phyloP scores from a whole-genome alignment of 2,888 invertebrate species.

The Imbricaverruca yamaguchii region DNA sequence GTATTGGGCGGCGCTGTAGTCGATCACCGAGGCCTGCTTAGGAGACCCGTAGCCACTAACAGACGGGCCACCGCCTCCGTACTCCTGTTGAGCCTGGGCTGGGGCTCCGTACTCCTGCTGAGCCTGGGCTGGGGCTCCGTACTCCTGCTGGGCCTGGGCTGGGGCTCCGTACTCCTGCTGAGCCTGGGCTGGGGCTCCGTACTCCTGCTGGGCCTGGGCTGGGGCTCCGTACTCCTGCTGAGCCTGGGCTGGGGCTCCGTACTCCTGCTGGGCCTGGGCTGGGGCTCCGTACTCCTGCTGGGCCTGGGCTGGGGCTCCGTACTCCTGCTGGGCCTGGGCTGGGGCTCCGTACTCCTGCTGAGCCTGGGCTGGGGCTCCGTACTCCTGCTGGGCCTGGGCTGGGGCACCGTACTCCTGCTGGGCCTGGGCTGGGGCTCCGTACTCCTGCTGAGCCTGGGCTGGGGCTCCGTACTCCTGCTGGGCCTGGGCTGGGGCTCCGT shows the following conservation, averaged over 20 bases:
- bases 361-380: not conserved
- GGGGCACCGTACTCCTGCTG: not conserved
- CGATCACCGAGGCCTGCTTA: constrained; percentile 11
- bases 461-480: constrained; percentile 7
- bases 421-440: not conserved
- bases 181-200: not conserved
- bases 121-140: not conserved
- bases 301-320: not conserved
- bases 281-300: not conserved
- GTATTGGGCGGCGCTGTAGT: constrained; percentile 3
- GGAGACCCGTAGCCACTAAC: not conserved
- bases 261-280: not conserved
- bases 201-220: not conserved
- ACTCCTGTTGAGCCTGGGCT: not conserved
- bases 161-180: constrained; percentile 3
- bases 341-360: not conserved
- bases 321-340: not conserved
- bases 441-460: not conserved
- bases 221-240: constrained; percentile 2
- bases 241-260: not conserved
- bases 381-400: not conserved
- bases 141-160: not conserved
- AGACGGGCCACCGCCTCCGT: not conserved
- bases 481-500: not conserved
- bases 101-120: not conserved